phyloP scores from a whole-genome alignment of 2,888 invertebrate genomes.

The Scaptomyza parva region DNA sequence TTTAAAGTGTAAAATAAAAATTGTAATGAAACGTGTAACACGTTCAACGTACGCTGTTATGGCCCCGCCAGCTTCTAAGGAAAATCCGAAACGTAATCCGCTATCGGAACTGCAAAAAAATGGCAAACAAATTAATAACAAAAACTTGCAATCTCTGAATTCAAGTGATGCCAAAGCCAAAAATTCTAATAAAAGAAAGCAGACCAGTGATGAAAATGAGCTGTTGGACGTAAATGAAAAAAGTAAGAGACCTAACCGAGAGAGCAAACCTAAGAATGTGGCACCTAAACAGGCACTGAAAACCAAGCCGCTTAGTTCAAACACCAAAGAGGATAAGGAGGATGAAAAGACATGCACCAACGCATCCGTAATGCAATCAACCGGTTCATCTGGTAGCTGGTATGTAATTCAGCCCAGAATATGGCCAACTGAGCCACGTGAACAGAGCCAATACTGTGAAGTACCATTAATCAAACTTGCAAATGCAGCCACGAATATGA shows the following conservation, averaged over 20 bases:
- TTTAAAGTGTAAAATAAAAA: not conserved
- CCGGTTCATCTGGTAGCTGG: constrained; percentile 77
- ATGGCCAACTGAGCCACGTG: constrained; percentile 30
- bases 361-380: not conserved
- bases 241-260: not conserved
- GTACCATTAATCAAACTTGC: constrained; percentile 81
- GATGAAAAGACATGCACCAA: not conserved
- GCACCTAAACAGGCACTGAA: not conserved
- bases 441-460: constrained; percentile 66
- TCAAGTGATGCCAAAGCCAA: not conserved
- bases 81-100: not conserved
- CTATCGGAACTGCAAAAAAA: no score
- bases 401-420: constrained; percentile 78
- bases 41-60: not conserved
- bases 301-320: not conserved
- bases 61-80: no score
- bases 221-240: no score
- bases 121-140: not conserved
- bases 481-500: constrained; percentile 70
- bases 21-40: not conserved
- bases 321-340: not conserved
- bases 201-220: not conserved
- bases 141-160: not conserved
- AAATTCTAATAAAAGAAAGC: not conserved
- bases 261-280: not conserved